Evolutionary conservation across 2,113 vertebrate genomes (phyloP), one percentile per base, ranked within the genome.

Genomic region (Xenopus borealis): DNA sequence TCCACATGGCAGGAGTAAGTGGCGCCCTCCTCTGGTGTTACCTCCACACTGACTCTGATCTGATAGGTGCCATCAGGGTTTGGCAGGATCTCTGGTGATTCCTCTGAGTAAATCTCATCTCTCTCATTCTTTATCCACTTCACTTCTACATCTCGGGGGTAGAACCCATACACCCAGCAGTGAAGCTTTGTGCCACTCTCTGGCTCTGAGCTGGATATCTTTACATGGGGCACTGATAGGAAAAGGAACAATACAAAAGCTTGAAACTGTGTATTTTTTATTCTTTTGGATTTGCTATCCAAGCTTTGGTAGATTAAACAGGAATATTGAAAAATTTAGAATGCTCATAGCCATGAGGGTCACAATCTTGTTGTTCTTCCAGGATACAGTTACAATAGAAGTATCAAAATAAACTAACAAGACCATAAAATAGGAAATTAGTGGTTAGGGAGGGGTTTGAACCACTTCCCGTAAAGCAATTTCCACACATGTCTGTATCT

Each of bases 141-240:
- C 66, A 69, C 66, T 10, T 69, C 67, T 52, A 69, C 52, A 40
- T 50, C 27, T 57, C 67, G 67, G 67, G 67, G 67, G 52, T 69
- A 18, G 18, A 69, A 69, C n/a, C 67, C 67, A 9, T 69, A 57
- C 27, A 69, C 67, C 53, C 17, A 13, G n/a, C 67, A 69, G 23
- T 58, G 67, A 12, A 69, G 67, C 27, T 44, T 33, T 7, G 17
- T 52, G 23, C 20, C 4, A 0, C 30, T 27, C 2, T 27, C 66
- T 53, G 47, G 33, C n/a, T 53, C 19, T 23, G 10, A 17, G 11
- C 16, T 19, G 10, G 23, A 18, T 7, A 68, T 16, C 14, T 68
- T 68, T 13, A 68, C 66, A 3, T 10, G 9, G 14, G 66, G 66
- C 13, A 6, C 19, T 30, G 50, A 20, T 53, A 17, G 50, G 27